Percentiles rank a stretch among this genome's conserved stretches.
Conservation (phyloP, 2,888 invertebrate genomes). For the Campaea margaritaria region DNA sequence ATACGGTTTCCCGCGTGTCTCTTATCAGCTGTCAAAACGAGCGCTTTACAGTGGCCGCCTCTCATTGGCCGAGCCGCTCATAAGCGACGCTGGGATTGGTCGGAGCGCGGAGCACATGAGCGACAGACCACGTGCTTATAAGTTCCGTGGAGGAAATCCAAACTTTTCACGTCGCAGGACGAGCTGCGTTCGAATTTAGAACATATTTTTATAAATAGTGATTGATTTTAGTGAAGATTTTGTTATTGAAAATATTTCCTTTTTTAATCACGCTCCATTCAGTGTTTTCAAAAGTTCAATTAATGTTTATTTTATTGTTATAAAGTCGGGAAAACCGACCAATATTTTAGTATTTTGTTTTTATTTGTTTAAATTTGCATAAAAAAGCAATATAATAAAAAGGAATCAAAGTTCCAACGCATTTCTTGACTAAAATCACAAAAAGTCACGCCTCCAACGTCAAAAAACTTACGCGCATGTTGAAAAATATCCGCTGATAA, state of each 20-base stretch:
- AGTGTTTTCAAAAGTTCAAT: constrained; percentile 17
- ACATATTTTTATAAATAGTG: constrained; percentile 12
- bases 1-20: constrained; percentile 53
- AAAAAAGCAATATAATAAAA: constrained; percentile 16
- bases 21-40: constrained; percentile 78
- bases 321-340: not conserved
- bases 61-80: constrained; percentile 70
- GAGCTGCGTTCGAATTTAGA: constrained; percentile 15
- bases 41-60: constrained; percentile 72
- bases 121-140: constrained; percentile 82
- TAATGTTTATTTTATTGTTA: constrained; percentile 2
- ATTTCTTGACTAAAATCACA: constrained; percentile 9
- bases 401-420: constrained; percentile 1
- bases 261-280: not conserved
- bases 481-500: constrained; percentile 49
- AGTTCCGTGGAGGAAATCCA: constrained; percentile 68
- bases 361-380: constrained; percentile 5
- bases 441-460: constrained; percentile 11
- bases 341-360: not conserved
- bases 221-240: constrained; percentile 1
- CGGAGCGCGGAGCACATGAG: constrained; percentile 72
- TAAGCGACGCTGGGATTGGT: constrained; percentile 77
- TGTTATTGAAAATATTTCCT: constrained; percentile 11
- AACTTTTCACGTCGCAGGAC: constrained; percentile 65
- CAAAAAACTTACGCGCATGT: constrained; percentile 48